These are phyloP conservation scores for Spodoptera picta DNA, from an alignment of 2,888 invertebrate species.

Conservation along the genomic window DNA sequence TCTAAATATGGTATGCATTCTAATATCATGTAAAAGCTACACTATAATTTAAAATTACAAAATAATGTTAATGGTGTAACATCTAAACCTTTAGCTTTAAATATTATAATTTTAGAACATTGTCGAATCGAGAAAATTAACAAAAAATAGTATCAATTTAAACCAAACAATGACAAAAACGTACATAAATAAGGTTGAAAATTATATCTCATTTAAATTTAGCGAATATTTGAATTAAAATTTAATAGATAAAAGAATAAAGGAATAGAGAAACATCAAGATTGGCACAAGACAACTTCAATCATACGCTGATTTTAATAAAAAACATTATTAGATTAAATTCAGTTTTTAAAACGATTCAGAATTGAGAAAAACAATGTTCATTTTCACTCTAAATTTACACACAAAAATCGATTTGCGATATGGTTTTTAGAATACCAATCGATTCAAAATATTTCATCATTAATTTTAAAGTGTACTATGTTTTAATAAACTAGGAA, in stretches of 20 bases:
- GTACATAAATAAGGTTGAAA: background rate
- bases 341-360: conserved; percentile 14
- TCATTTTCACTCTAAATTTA: conserved; percentile 9
- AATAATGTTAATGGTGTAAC: conserved; percentile 49
- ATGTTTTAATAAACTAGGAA: conserved; percentile 30
- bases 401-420: conserved; percentile 31
- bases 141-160: background rate
- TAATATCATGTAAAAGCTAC: conserved; percentile 79
- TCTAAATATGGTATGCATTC: conserved; percentile 64
- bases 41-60: conserved; percentile 57
- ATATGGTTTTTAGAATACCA: conserved; percentile 38
- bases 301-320: conserved; percentile 55
- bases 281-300: conserved; percentile 79
- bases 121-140: conserved; percentile 15
- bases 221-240: background rate
- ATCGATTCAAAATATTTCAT: conserved; percentile 21
- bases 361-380: conserved; percentile 15
- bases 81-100: conserved; percentile 45
- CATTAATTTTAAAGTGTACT: conserved; percentile 10
- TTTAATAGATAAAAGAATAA: conserved; percentile 2
- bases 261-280: conserved; percentile 46
- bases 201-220: background rate
- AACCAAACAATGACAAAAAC: background rate
- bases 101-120: conserved; percentile 39
- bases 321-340: conserved; percentile 37